Evolutionary conservation across 2,797 vertebrate genomes (phyloP).

Genomic region (Novumbra hubbsi): DNA sequence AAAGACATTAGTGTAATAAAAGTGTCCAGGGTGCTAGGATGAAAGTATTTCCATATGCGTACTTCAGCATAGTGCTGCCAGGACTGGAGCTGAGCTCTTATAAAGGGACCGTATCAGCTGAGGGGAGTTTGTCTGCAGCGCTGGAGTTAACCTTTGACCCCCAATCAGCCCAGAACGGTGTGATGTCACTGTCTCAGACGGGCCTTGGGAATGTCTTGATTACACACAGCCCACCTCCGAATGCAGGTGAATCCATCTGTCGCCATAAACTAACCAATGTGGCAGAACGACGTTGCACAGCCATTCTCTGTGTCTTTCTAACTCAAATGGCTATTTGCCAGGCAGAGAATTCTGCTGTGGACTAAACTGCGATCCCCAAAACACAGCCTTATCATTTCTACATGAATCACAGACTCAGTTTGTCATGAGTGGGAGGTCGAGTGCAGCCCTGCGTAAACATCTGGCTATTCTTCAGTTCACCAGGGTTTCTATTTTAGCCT

Average conservation of each 20-base stretch:
- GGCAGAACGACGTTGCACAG: not conserved
- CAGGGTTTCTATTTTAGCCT: conserved; percentile 39
- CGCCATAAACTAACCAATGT: conserved; percentile 3
- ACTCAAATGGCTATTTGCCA: not conserved
- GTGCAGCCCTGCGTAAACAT: conserved; percentile 18
- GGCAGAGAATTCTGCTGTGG: conserved; percentile 1
- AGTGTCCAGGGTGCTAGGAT: not conserved
- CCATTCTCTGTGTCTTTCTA: not conserved
- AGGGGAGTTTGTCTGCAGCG: conserved; percentile 31
- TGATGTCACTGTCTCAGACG: conserved; percentile 31
- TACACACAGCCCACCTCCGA: conserved; percentile 21
- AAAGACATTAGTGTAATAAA: not conserved
- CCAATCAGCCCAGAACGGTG: conserved; percentile 15
- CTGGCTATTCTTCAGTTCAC: not conserved
- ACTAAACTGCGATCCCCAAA: conserved; percentile 11
- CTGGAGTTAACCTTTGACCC: conserved; percentile 39
- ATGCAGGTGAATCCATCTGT: conserved; percentile 26
- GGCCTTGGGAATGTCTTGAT: not conserved
- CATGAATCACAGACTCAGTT: conserved; percentile 6
- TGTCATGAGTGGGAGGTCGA: conserved; percentile 27
- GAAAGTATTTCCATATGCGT: conserved; percentile 57
- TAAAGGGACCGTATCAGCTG: conserved; percentile 21
- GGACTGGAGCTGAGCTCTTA: conserved; percentile 32
- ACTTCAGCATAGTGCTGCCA: conserved; percentile 40
- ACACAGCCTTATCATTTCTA: conserved; percentile 4